Conservation (phyloP, 2,888 invertebrate genomes). For the Noctua janthina region DNA sequence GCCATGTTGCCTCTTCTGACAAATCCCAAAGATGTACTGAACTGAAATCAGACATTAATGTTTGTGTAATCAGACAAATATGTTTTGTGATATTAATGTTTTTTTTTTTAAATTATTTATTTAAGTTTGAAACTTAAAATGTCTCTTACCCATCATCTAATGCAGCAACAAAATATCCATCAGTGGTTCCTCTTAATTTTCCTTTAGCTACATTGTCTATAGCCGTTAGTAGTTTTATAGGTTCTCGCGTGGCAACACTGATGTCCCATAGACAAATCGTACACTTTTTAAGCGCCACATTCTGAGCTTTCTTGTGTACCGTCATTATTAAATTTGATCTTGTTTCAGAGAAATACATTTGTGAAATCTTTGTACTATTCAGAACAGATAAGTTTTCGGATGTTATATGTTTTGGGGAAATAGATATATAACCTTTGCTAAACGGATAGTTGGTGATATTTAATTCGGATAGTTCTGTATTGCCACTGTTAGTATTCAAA, state of each 20-base stretch:
- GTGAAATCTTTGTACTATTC: constrained; percentile 75
- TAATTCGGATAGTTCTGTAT: constrained; percentile 72
- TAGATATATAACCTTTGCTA: constrained; percentile 79
- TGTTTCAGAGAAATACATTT: constrained; percentile 78
- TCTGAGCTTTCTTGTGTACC: constrained; percentile 74
- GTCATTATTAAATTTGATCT: constrained; percentile 82
- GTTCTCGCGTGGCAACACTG: constrained; percentile 78
- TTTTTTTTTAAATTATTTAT: neutral
- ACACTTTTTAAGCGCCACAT: constrained; percentile 69
- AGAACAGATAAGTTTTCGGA: constrained; percentile 71
- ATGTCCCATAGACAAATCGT: constrained; percentile 84
- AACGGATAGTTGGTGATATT: constrained; percentile 78
- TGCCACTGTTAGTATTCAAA: constrained; percentile 77
- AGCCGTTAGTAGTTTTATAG: constrained; percentile 80
- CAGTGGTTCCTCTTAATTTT: constrained; percentile 77
- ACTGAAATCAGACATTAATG: constrained; percentile 69
- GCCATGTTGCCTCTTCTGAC: constrained; percentile 81
- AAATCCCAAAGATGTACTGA: constrained; percentile 86
- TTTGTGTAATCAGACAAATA: too few relatives aligned
- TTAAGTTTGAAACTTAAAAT: neutral
- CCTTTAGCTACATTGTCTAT: constrained; percentile 81
- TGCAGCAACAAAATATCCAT: constrained; percentile 84
- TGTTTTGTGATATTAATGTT: too few relatives aligned
- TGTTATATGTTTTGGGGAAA: constrained; percentile 72
- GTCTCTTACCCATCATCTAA: constrained; percentile 83